Percentiles rank a stretch among this genome's conserved stretches.
Conservation (phyloP, 1,140 invertebrate genomes). For the Cryptotermes secundus region DNA sequence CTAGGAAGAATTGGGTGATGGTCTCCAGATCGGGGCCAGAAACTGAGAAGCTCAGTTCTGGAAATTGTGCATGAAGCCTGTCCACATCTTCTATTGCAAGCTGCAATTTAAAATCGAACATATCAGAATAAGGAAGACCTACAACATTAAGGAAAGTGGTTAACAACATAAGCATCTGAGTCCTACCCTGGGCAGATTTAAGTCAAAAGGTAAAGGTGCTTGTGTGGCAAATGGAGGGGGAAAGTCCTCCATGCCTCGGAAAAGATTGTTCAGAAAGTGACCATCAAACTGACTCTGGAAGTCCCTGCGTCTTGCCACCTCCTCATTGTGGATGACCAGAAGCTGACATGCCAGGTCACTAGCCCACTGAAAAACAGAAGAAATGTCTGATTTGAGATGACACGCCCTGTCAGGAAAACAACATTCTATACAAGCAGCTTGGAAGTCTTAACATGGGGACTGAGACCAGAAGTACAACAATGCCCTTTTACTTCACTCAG, state of each 20-base stretch:
- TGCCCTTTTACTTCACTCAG: no score
- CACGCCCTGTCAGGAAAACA: not conserved
- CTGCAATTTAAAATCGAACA: constrained; percentile 40
- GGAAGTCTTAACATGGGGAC: not conserved
- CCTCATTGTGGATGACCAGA: constrained; percentile 72
- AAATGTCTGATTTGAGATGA: constrained; percentile 23
- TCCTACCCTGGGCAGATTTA: constrained; percentile 56
- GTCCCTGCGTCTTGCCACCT: constrained; percentile 65
- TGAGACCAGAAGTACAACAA: not conserved
- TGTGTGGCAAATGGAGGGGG: constrained; percentile 83
- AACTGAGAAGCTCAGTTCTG: constrained; percentile 58
- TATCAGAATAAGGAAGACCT: not conserved
- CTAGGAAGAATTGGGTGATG: constrained; percentile 69
- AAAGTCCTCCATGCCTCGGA: constrained; percentile 83
- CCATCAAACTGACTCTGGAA: constrained; percentile 76
- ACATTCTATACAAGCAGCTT: not conserved
- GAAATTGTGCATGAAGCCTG: constrained; percentile 61
- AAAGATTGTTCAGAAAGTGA: constrained; percentile 83
- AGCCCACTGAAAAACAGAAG: constrained; percentile 62
- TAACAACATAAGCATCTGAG: no score
- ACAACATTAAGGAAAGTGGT: no score
- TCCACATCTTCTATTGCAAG: constrained; percentile 66
- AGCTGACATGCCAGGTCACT: constrained; percentile 73
- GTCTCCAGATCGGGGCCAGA: constrained; percentile 62
- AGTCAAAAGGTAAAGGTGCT: constrained; percentile 73